phyloP scores from a whole-genome alignment of 2,113 vertebrate genomes.

The Recurvirostra avosetta region DNA sequence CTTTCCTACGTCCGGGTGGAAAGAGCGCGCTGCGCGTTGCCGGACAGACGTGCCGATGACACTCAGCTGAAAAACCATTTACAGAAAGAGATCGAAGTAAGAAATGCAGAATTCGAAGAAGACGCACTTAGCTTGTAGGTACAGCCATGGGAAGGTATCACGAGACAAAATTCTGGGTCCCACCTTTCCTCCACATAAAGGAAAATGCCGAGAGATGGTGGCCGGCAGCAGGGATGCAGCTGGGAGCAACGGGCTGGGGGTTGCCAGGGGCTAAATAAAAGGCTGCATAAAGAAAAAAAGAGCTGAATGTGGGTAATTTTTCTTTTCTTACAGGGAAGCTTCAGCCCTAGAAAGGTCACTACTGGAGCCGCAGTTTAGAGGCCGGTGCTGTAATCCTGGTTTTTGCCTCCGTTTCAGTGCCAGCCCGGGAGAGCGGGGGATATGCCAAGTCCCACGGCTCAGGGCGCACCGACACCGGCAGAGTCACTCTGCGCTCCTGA shows the following conservation, averaged over 20 bases:
- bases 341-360: not conserved
- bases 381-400: not conserved
- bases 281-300: not conserved
- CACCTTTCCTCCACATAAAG: not conserved
- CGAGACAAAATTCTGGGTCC: not conserved
- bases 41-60: not conserved
- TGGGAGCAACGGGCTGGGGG: not conserved
- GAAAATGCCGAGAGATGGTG: not conserved
- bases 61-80: not conserved
- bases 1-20: not conserved
- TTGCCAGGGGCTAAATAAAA: not conserved
- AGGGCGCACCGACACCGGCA: not conserved
- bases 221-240: not conserved
- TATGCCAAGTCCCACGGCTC: fast-evolving
- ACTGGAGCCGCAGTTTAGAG: not conserved
- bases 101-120: not conserved
- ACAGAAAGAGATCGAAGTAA: not conserved
- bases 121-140: not conserved
- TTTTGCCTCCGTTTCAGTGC: not conserved
- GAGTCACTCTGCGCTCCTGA: not conserved
- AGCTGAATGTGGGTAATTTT: not conserved
- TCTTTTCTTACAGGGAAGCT: not conserved
- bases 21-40: fast-evolving
- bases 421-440: not conserved
- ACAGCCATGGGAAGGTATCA: fast-evolving